Base-by-base conservation (phyloP, 2,888 invertebrate genomes). In the Colostygia pectinataria region DNA sequence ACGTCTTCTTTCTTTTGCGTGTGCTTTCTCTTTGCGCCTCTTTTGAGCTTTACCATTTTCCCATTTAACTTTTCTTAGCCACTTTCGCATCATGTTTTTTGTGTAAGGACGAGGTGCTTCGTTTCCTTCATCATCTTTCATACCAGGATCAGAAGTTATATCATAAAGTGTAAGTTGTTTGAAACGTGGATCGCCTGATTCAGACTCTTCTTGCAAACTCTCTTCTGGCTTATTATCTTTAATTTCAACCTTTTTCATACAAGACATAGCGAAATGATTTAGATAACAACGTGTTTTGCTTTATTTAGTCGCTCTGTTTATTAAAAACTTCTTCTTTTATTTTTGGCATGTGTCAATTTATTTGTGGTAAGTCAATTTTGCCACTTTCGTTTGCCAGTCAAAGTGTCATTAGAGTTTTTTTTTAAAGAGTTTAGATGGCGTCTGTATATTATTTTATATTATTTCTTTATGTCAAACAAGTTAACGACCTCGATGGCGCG, bases 51-150 rank as follows among this genome's bases (percentile, higher is more conserved):
- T 95, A 9, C 91, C 83, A 58, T 93, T 92, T 63, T 94, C 91
- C 94, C 95, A 96, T 78, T 94, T 93, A 18, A 94, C 92, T 67
- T 92, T 92, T 71, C 94, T 95, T 52, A 91, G 82, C 68, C 94
- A 91, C 68, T 92, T 94, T 55, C 95, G 93, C 68, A 93, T 81
- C 71, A 94, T 93, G 63, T 91, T 91, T 80, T 95, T 95, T 0
- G 85, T 91, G 57, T 83, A 90, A 0, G 91, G 90, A 49, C 90
- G 74, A 0, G 90, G 90, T 42, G 85, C 52, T 49, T 86, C 85
- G 47, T 77, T 82, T 1, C 90, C 90, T 20, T 81, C 79, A 20
- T 83, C 80, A 59, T 88, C 88, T 66, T 88, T 86, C 52, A 90
- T 64, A 8, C 90, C 90, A n/a, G 90, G 83, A 63, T 90, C 90